These are phyloP conservation scores for Dilophus febrilis DNA, from an alignment of 2,888 invertebrate species.

Conservation along the genomic window DNA sequence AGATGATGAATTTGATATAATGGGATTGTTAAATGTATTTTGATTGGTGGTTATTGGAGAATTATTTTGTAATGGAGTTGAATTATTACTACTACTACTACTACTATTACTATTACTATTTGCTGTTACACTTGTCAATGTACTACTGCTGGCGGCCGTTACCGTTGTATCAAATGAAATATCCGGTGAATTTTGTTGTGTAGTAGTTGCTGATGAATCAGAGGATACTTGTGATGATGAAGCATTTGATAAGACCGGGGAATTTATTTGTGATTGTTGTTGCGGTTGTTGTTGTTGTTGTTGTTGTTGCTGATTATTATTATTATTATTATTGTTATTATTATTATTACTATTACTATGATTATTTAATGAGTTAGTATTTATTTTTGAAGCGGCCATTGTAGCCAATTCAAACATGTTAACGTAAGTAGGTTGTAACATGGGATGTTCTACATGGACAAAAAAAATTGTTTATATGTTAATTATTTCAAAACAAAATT, in stretches of 20 bases:
- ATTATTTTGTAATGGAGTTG: neutral
- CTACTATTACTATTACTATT: neutral
- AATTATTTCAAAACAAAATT: no score
- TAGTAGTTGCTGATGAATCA: conserved; percentile 14
- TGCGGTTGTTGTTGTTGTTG: conserved; percentile 26
- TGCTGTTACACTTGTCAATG: neutral
- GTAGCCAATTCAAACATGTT: conserved; percentile 81
- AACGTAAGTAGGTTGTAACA: conserved; percentile 63
- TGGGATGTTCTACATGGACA: conserved; percentile 12
- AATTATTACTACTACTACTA: neutral
- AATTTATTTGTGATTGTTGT: conserved; percentile 7
- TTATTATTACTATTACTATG: conserved; percentile 31
- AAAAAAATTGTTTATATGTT: no score
- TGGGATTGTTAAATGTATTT: no score
- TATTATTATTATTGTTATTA: conserved; percentile 16
- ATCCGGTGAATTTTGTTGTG: conserved; percentile 12
- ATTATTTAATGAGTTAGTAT: conserved; percentile 34
- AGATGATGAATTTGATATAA: no score
- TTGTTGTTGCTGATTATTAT: conserved; percentile 38
- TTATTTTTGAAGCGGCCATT: conserved; percentile 56
- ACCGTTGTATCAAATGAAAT: conserved; percentile 16
- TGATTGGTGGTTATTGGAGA: neutral
- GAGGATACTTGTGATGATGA: conserved; percentile 24
- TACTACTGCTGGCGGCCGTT: conserved; percentile 7
- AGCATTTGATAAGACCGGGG: conserved; percentile 10